Conservation (phyloP, 2,888 invertebrate species). For the Holacanthella duospinosa region DNA sequence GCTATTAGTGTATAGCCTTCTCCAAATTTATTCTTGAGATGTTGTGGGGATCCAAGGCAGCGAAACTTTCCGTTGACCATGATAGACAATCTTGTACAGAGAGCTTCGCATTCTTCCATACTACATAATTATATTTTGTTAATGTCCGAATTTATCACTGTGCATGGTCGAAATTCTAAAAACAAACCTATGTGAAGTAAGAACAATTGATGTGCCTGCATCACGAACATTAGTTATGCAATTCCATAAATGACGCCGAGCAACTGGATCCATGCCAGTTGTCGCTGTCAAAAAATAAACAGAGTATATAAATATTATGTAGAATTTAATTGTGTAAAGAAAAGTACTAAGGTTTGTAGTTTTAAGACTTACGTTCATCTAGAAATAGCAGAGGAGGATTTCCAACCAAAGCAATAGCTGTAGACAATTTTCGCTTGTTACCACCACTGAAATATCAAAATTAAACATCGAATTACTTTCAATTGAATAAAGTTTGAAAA, state of each 20-base stretch:
- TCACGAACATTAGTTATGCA: constrained; percentile 57
- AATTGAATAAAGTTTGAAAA: background rate
- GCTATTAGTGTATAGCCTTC: constrained; percentile 49
- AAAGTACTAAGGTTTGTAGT: constrained; percentile 45
- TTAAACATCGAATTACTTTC: background rate
- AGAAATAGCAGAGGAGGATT: constrained; percentile 57
- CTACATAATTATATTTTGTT: too few species aligned
- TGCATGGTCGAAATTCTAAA: too few species aligned
- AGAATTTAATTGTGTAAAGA: background rate
- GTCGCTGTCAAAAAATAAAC: constrained; percentile 39
- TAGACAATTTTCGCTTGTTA: constrained; percentile 60
- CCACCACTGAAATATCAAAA: constrained; percentile 38
- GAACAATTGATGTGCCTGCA: constrained; percentile 60
- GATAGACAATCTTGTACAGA: constrained; percentile 12
- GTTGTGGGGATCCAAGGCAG: constrained; percentile 62
- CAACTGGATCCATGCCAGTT: constrained; percentile 67
- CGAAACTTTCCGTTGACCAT: constrained; percentile 59
- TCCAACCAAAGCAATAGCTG: constrained; percentile 59
- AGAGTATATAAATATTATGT: background rate
- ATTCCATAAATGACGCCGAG: constrained; percentile 68
- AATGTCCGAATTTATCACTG: too few species aligned
- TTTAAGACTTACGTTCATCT: constrained; percentile 45
- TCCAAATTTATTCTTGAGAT: constrained; percentile 64
- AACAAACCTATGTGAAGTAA: constrained; percentile 58
- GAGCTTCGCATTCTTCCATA: constrained; percentile 63